These are phyloP conservation scores for Etia nguti DNA, from an alignment of 2,113 vertebrate species.

Conservation along the genomic window DNA sequence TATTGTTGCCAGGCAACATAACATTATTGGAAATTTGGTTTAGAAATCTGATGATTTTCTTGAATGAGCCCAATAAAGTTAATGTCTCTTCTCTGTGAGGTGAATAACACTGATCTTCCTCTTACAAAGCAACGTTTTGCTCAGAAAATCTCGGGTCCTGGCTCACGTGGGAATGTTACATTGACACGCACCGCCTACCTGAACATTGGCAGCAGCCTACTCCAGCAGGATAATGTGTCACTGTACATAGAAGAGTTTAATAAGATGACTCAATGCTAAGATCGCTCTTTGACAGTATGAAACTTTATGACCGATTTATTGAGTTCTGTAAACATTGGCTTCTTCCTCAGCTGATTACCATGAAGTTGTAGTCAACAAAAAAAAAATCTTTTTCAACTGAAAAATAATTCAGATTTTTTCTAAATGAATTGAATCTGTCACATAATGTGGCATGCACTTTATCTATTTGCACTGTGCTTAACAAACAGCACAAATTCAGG, in stretches of 20 bases:
- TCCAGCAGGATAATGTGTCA: not conserved
- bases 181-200: not conserved
- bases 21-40: conserved; percentile 42
- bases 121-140: not conserved
- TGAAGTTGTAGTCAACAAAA: not conserved
- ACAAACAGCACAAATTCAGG: not conserved
- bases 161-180: not conserved
- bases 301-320: no score
- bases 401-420: not conserved
- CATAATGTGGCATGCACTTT: not conserved
- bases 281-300: not conserved
- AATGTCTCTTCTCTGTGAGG: not conserved
- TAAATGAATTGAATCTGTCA: not conserved
- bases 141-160: not conserved
- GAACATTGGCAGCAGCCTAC: not conserved
- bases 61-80: conserved; percentile 33
- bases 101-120: not conserved
- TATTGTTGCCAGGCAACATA: conserved; percentile 58
- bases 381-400: fast-evolving
- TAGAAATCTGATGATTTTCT: conserved; percentile 37
- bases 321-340: no score
- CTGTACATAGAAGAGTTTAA: not conserved
- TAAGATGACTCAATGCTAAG: not conserved
- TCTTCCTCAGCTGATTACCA: not conserved
- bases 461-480: not conserved